These are phyloP conservation scores for Heliconius charithonia DNA, from an alignment of 2,888 invertebrate genomes.

Conservation along the genomic window DNA sequence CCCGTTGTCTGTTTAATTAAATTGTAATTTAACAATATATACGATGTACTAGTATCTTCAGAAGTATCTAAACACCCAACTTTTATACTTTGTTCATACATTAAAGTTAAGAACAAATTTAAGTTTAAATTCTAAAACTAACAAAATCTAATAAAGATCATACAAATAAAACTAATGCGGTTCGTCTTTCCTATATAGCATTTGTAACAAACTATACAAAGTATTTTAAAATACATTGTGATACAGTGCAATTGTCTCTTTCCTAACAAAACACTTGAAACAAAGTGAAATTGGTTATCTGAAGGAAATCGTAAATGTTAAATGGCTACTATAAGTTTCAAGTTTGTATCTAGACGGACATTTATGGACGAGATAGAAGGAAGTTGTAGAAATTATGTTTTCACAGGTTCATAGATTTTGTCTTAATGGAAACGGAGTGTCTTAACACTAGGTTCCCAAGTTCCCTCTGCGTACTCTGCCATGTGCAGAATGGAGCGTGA, in stretches of 20 bases:
- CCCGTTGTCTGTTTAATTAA: too few relatives aligned
- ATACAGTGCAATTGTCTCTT: constrained; percentile 4
- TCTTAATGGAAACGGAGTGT: background rate
- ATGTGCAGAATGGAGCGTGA: background rate
- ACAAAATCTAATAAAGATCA: too few relatives aligned
- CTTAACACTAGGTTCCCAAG: background rate
- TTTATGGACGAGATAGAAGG: background rate
- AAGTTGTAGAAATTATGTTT: background rate
- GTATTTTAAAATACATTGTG: constrained; percentile 5
- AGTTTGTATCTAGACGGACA: constrained; percentile 3
- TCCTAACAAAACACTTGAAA: constrained; percentile 21
- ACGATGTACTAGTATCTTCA: too few relatives aligned
- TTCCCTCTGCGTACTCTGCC: background rate
- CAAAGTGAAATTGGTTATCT: constrained; percentile 18
- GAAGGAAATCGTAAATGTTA: constrained; percentile 16
- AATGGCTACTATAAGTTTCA: constrained; percentile 12
- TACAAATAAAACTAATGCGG: too few relatives aligned
- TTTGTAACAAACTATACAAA: background rate
- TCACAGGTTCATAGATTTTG: background rate
- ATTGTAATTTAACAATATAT: too few relatives aligned
- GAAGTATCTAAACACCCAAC: too few relatives aligned
- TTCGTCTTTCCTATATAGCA: background rate
- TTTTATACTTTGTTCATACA: too few relatives aligned
- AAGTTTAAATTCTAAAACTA: too few relatives aligned
- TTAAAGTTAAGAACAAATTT: too few relatives aligned